These are phyloP conservation scores for Nothoprocta pentlandii DNA, from an alignment of 2,113 vertebrate species.

Conservation along the genomic window DNA sequence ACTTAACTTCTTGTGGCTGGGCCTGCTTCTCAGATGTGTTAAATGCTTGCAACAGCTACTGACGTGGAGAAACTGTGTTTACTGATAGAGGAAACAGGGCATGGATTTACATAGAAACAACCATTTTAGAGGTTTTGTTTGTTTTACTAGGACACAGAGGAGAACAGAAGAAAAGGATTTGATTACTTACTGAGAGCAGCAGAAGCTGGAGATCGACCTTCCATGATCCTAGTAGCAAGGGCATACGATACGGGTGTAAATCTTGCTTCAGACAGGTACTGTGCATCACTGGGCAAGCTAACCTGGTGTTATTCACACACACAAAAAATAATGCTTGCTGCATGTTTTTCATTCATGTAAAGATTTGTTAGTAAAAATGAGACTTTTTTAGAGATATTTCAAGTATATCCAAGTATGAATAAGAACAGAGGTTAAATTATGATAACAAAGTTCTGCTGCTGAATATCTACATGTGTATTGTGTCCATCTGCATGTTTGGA, in stretches of 20 bases:
- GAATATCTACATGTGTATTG: not conserved
- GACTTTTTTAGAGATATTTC: not conserved
- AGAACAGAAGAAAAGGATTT: conserved; percentile 90
- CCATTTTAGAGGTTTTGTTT: not conserved
- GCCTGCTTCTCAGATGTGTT: not conserved
- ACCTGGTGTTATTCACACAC: not conserved
- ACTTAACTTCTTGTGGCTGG: not conserved
- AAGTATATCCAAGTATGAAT: not conserved
- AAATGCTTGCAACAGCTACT: not conserved
- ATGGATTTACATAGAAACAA: not conserved
- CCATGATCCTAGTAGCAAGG: conserved; percentile 93
- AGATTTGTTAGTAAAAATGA: not conserved
- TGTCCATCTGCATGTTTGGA: not conserved
- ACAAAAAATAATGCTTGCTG: not conserved
- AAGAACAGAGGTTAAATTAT: not conserved
- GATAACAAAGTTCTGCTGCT: not conserved
- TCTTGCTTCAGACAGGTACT: conserved; percentile 89
- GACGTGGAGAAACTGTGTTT: not conserved
- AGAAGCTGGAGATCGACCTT: conserved; percentile 91
- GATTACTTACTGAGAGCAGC: conserved; percentile 90
- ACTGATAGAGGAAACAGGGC: not conserved
- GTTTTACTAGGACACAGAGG: conserved; percentile 84
- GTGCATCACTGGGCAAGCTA: not conserved
- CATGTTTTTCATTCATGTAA: not conserved
- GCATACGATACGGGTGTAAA: conserved; percentile 89